A percentile compares a stretch with the other conserved stretches of the same genome.
Conservation (phyloP, 2,113 vertebrate genomes). For the Oreochromis aureus region DNA sequence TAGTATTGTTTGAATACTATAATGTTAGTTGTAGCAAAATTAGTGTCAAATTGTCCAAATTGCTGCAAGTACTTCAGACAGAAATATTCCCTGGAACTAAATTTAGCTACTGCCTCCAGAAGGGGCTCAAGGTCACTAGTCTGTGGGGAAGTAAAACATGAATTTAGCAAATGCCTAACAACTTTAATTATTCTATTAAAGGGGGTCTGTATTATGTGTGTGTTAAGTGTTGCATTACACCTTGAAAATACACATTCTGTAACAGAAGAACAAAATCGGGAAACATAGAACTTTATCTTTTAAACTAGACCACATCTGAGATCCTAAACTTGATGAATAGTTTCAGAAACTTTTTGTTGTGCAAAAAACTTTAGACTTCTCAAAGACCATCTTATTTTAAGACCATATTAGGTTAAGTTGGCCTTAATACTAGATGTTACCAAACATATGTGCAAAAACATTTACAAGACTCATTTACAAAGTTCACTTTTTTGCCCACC, state of each 20-base stretch:
- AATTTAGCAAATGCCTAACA: neutral
- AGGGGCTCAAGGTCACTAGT: fast-evolving
- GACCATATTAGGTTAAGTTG: neutral
- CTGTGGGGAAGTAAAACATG: neutral
- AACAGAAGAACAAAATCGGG: neutral
- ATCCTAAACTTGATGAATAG: neutral
- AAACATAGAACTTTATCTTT: neutral
- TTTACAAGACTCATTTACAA: neutral
- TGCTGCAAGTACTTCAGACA: neutral
- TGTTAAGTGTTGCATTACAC: neutral
- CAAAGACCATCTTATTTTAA: neutral
- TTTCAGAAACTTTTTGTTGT: neutral
- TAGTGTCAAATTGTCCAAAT: neutral
- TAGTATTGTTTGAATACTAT: neutral
- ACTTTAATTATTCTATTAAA: neutral
- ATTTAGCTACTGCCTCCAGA: neutral
- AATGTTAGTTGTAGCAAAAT: neutral
- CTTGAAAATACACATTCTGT: neutral
- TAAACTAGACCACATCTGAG: neutral
- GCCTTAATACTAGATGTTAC: neutral
- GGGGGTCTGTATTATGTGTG: neutral
- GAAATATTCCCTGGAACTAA: neutral
- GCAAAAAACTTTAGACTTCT: neutral
- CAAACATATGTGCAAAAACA: neutral
- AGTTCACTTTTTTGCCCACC: neutral